Evolutionary conservation across 37 sponge, comb jelly and placozoan genomes (phyloP).

Genomic region (Ephydatia muelleri): DNA sequence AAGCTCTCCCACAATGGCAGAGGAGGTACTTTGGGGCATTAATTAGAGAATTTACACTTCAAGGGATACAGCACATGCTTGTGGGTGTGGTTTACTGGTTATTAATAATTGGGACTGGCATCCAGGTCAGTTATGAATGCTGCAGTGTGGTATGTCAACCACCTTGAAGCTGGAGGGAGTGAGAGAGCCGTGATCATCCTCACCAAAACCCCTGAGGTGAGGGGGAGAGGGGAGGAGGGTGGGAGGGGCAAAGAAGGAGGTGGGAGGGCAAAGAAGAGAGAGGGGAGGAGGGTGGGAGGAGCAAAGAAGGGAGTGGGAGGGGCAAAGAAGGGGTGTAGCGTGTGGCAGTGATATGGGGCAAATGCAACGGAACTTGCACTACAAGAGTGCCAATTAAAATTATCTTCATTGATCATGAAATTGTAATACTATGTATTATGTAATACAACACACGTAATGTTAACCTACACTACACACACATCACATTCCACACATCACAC

Average conservation of each 20-base stretch:
- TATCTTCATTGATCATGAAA: too few species aligned
- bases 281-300: not conserved
- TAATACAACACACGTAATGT: too few species aligned
- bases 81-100: conserved; percentile 4
- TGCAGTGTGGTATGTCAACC: conserved; percentile 58
- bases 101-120: not conserved
- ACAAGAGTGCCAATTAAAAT: too few species aligned
- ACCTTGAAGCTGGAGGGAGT: conserved; percentile 21
- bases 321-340: not conserved
- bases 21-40: conserved; percentile 23
- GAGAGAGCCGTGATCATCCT: conserved; percentile 26
- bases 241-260: not conserved
- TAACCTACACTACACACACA: too few species aligned
- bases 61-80: not conserved
- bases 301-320: not conserved
- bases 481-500: too few species aligned
- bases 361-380: not conserved
- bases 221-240: not conserved
- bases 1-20: conserved; percentile 49
- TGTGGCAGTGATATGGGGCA: not conserved
- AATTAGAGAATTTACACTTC: too few species aligned
- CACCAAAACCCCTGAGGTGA: conserved; percentile 20
- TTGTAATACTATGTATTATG: too few species aligned
- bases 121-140: conserved; percentile 29
- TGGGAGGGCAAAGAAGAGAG: not conserved